Evolutionary conservation across 2,888 invertebrate species (phyloP).

Genomic region (Crioceris asparagi): DNA sequence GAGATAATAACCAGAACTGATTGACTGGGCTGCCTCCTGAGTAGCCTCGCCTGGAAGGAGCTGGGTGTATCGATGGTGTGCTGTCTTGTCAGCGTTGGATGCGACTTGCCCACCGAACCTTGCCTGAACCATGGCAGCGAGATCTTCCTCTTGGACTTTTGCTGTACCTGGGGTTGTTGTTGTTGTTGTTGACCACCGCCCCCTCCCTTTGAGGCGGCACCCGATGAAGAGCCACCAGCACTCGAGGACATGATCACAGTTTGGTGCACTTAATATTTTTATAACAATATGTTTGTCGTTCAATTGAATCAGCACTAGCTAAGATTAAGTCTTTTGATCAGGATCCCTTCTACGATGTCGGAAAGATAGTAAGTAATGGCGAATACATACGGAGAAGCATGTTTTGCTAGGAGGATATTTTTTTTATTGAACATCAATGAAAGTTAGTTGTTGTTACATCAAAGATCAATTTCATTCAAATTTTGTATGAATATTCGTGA

Average conservation of each 20-base stretch:
- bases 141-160: constrained; percentile 74
- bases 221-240: constrained; percentile 25
- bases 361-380: no score
- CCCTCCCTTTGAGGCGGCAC: background rate
- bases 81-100: constrained; percentile 68
- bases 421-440: no score
- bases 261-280: no score
- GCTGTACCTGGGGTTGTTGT: constrained; percentile 45
- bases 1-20: constrained; percentile 38
- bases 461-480: no score
- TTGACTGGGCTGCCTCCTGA: constrained; percentile 56
- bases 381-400: no score
- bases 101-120: constrained; percentile 61
- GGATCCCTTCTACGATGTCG: background rate
- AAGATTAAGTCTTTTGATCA: background rate
- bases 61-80: constrained; percentile 86
- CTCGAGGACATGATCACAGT: constrained; percentile 15
- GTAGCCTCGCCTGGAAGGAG: constrained; percentile 67
- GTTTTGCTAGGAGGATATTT: no score
- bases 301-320: background rate
- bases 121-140: constrained; percentile 85
- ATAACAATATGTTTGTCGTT: no score
- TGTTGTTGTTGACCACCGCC: no score
- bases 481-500: no score
- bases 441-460: no score